A percentile compares a stretch with the other conserved stretches of the same genome.
Evolutionary conservation across 2,888 invertebrate species (phyloP).

Genomic region (Pantelozetes paolii): DNA sequence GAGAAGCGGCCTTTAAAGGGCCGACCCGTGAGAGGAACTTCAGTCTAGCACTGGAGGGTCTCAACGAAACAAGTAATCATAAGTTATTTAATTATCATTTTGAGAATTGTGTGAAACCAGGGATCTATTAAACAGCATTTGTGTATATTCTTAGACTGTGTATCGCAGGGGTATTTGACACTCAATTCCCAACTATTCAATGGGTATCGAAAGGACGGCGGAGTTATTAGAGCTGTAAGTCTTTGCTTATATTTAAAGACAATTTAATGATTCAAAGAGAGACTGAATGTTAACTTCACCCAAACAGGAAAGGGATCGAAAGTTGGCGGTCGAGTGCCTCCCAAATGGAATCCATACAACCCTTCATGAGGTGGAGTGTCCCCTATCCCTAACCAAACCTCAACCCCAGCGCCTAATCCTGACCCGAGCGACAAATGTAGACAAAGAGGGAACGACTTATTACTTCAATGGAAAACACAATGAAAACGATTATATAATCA

Average conservation of each 20-base stretch:
- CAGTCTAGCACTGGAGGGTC: background rate
- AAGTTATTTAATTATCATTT: slow-evolving; percentile 1
- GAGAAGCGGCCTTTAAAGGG: slow-evolving; percentile 3
- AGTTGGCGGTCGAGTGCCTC: background rate
- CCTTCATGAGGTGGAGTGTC: slow-evolving; percentile 8
- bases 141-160: slow-evolving; percentile 21
- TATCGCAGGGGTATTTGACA: slow-evolving; percentile 22
- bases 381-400: background rate
- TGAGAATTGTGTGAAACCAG: background rate
- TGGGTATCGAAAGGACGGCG: slow-evolving; percentile 8
- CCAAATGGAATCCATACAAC: slow-evolving; percentile 5
- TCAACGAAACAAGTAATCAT: slow-evolving; percentile 29
- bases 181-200: slow-evolving; percentile 18
- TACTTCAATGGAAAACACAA: background rate
- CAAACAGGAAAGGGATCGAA: slow-evolving; percentile 20
- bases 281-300: too few species aligned
- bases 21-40: slow-evolving; percentile 20
- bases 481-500: slow-evolving; percentile 44
- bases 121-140: background rate
- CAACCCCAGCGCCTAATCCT: slow-evolving; percentile 2
- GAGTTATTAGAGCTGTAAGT: slow-evolving; percentile 16
- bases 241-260: background rate
- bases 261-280: background rate
- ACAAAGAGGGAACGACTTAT: slow-evolving; percentile 16
- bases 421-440: slow-evolving; percentile 2